These are phyloP conservation scores for Pseudorhiza aurosa DNA, from an alignment of 30 jellyfish, hydroid and myxozoan genomes.

Conservation along the genomic window DNA sequence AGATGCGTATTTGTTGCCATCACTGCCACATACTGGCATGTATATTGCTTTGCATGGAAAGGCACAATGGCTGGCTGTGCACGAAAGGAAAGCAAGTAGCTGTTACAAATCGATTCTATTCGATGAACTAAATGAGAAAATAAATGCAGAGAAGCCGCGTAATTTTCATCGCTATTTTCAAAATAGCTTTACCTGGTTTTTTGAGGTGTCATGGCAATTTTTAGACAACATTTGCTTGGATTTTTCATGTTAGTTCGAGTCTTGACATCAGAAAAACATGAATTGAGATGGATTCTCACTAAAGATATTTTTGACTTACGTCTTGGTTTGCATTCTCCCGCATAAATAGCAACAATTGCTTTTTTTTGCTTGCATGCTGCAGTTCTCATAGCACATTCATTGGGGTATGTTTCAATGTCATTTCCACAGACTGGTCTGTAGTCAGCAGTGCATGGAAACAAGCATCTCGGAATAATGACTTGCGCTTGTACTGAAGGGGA, in stretches of 20 bases:
- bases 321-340: slow-evolving; percentile 24
- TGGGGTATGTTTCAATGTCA: slow-evolving; percentile 51
- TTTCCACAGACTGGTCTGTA: slow-evolving; percentile 77
- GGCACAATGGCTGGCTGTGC: slow-evolving; percentile 15
- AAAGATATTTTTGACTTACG: too few relatives aligned
- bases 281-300: too few relatives aligned
- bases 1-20: slow-evolving; percentile 36
- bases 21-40: slow-evolving; percentile 76
- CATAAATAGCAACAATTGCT: slow-evolving; percentile 48
- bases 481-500: not conserved
- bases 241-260: too few relatives aligned
- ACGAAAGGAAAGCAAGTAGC: not conserved
- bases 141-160: too few relatives aligned
- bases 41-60: slow-evolving; percentile 36
- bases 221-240: too few relatives aligned
- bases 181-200: too few relatives aligned
- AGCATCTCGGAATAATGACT: not conserved
- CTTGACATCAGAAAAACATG: too few relatives aligned
- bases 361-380: slow-evolving; percentile 49
- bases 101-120: too few relatives aligned
- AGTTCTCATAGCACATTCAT: slow-evolving; percentile 64
- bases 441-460: slow-evolving; percentile 57
- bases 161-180: too few relatives aligned
- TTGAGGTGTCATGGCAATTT: too few relatives aligned
- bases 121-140: too few relatives aligned